Evolutionary conservation across 2,888 invertebrate genomes (phyloP), one percentile per base, ranked within the genome.

Genomic region (Eumacrocentrus americanus): DNA sequence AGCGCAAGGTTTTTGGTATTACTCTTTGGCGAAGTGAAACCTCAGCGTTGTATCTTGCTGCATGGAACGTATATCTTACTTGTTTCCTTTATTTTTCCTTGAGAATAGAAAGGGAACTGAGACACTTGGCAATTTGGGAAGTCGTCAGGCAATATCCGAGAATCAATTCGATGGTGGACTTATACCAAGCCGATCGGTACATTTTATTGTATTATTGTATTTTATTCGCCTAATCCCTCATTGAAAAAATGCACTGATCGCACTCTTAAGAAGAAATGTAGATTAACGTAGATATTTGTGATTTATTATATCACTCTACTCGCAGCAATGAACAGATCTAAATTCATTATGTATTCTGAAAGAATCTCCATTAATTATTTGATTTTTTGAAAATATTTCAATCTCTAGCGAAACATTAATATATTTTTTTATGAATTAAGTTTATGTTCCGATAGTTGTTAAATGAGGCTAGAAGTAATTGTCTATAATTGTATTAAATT

Each of bases 1-100:
- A 58, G 42, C 51, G 44, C 20, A 51, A 46, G 52, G 51, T 44
- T 51, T 48, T 18, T 34, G 7, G 16, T n/a, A 34, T 14, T 16
- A n/a, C n/a, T 25, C 25, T 42, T 59, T 59, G 53, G 53, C 59
- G 53, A 59, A 59, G 47, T 29, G 53, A 53, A 38, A 25, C 34
- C 57, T 58, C 35, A 38, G 46, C 59, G 53, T 47, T 59, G 35
- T 46, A 48, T 53, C 16, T 46, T 35, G 9, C 52, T 42, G n/a
- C n/a, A n/a, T 14, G 18, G 11, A 51, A 4, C 35, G 35, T 50
- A 2, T n/a, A 29, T 38, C 3, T 40, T 6, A 16, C 6, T 1
- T 14, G 16, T 34, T 48, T 18, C 52, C 52, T 20, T 34, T 54
- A 44, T 54, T 12, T 54, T 54, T 54, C 20, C 9, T 44, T 18